Base-by-base conservation (phyloP, 2,888 invertebrate species). In the Caenorhabditis zanzibari region DNA sequence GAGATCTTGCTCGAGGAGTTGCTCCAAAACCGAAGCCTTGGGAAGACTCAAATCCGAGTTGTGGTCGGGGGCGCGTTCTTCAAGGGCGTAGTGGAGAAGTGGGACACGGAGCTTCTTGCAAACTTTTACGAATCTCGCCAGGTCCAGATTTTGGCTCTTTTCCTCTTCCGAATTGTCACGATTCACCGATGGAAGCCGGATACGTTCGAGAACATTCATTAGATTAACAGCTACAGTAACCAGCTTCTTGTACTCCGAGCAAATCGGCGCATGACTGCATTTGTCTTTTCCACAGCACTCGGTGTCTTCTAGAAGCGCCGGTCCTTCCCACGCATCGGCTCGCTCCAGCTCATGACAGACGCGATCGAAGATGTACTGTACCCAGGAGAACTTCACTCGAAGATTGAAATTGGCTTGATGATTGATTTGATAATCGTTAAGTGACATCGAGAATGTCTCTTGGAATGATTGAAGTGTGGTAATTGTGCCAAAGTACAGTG, bases 401-500 rank as follows among this genome's bases (percentile, higher is more conserved):
- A 74, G 77, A 41, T 28, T 19, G 47, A 52, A 22, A 64, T 75
- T 79, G 9, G 28, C 49, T 16, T 84, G 77, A 10, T 66, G 75
- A 24, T 80, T 44, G 61, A 74, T 85, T 12, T 80, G 71, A 47
- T 72, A 84, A n/a, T 87, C 97, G 35, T 96, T 95, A 93, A 97
- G 95, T 96, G 98, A 97, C 93, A 96, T 97, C 35, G 93, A 92
- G 88, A 94, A 94, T 41, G 98, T 94, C 93, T 98, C 98, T 2
- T 97, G 96, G 93, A 98, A 98, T 89, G 96, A 96, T 92, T 96
- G 95, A 84, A 98, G 94, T 85, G 96, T 96, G 92, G 96, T 96
- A 93, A 97, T 97, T 14, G 97, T 97, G 95, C 97, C 96, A 32
- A 96, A 96, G 93, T 96, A 96, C 68, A 98, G 94, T 24, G 97